A percentile compares a stretch with the other conserved stretches of the same genome.
These are phyloP conservation scores for Papilio aristodemus DNA, from an alignment of 1,140 invertebrate genomes.

Conservation along the genomic window DNA sequence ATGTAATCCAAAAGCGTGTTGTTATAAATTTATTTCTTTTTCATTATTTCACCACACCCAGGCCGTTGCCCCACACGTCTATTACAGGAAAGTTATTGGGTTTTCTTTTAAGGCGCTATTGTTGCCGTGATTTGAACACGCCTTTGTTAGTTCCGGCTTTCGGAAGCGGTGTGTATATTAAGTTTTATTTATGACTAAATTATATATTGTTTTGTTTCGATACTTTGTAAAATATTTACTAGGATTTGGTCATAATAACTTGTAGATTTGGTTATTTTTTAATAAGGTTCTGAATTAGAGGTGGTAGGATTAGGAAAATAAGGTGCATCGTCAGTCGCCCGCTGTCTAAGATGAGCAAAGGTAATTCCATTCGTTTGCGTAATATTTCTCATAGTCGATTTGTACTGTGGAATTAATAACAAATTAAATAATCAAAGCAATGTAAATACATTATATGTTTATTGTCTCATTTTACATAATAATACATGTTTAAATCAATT, in stretches of 20 bases:
- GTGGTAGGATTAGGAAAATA: too few species aligned
- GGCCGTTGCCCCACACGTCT: conserved; percentile 18
- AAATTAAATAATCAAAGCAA: neutral
- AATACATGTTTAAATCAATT: neutral
- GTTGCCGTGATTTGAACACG: conserved; percentile 17
- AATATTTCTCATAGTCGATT: too few species aligned
- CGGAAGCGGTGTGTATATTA: conserved; percentile 8
- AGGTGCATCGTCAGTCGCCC: too few species aligned
- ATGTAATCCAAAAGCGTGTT: conserved; percentile 27
- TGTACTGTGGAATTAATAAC: neutral
- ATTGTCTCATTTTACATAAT: conserved; percentile 32
- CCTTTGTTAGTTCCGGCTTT: conserved; percentile 27
- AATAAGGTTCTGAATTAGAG: too few species aligned
- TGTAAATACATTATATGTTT: conserved; percentile 25
- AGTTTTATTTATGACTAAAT: neutral
- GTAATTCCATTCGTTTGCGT: too few species aligned
- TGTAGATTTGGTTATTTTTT: too few species aligned
- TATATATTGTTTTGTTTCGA: neutral
- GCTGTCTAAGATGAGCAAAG: too few species aligned
- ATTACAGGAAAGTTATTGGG: conserved; percentile 7
- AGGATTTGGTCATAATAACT: too few species aligned
- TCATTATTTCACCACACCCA: conserved; percentile 28
- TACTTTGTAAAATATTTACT: too few species aligned
- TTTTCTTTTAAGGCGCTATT: conserved; percentile 21
- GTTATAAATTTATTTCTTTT: conserved; percentile 27